A percentile compares a stretch with the other conserved stretches of the same genome.
Conservation (phyloP, 2,888 invertebrate genomes). For the Eledone cirrhosa region DNA sequence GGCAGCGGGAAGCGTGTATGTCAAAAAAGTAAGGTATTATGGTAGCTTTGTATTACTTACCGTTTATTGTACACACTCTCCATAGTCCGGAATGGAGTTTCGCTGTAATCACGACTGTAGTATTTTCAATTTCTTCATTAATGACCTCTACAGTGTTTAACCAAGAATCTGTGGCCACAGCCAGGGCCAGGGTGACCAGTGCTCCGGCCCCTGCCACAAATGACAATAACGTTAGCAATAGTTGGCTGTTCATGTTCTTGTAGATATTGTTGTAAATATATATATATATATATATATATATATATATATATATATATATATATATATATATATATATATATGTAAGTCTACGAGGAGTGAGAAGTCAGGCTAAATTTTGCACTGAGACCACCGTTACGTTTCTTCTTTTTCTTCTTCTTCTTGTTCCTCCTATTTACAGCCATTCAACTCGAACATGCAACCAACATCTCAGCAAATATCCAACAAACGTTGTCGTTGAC, state of each 20-base stretch:
- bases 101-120: conserved; percentile 36
- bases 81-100: conserved; percentile 55
- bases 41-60: conserved; percentile 37
- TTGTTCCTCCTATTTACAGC: no score
- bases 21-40: no score
- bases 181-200: conserved; percentile 54
- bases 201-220: conserved; percentile 57
- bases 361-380: no score
- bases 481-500: no score
- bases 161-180: conserved; percentile 63
- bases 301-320: neutral
- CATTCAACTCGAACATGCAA: no score
- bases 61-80: conserved; percentile 50
- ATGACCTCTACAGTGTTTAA: conserved; percentile 52
- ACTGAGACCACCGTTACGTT: no score
- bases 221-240: conserved; percentile 48
- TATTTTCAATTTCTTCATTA: conserved; percentile 36
- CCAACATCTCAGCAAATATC: no score
- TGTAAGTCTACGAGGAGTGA: no score
- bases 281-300: neutral
- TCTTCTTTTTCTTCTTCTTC: no score
- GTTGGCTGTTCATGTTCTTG: neutral
- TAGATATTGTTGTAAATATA: neutral
- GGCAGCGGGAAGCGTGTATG: no score
- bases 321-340: conserved; percentile 13